These are phyloP conservation scores for Saguinus imperator DNA, from an alignment of 2,113 vertebrate genomes.

Conservation along the genomic window DNA sequence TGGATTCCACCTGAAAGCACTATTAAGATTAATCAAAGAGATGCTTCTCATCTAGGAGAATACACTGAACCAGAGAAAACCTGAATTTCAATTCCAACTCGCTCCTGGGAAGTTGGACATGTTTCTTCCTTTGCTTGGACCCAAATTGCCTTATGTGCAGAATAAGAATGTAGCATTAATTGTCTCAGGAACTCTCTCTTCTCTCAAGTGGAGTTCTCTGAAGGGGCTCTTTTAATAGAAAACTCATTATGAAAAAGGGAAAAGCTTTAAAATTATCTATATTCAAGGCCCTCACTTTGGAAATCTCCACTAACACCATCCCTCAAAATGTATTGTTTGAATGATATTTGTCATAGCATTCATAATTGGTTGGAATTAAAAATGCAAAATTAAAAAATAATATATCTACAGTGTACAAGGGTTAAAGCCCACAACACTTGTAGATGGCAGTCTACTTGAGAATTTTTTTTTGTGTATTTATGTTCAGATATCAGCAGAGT, in stretches of 20 bases:
- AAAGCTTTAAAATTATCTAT: background rate
- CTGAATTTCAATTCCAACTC: background rate
- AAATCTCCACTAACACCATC: background rate
- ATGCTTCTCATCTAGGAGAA: background rate
- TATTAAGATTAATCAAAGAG: background rate
- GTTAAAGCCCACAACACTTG: background rate
- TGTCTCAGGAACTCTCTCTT: background rate
- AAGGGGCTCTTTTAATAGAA: background rate
- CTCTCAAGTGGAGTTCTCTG: background rate
- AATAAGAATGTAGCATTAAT: too few species aligned
- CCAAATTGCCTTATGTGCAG: background rate
- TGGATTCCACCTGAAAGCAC: background rate
- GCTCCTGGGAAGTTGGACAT: background rate
- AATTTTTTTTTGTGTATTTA: background rate
- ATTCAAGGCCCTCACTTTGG: background rate
- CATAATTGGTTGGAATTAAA: background rate
- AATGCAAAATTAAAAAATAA: background rate
- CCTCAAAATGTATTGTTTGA: background rate
- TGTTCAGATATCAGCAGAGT: background rate
- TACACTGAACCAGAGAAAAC: background rate
- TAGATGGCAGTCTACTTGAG: background rate
- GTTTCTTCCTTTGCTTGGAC: too few species aligned
- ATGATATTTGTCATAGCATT: background rate
- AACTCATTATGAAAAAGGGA: background rate
- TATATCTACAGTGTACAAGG: background rate